Percentiles rank a stretch among this genome's conserved stretches.
These are phyloP conservation scores for Rhodophaea formosa DNA, from an alignment of 2,888 invertebrate species.

Conservation along the genomic window DNA sequence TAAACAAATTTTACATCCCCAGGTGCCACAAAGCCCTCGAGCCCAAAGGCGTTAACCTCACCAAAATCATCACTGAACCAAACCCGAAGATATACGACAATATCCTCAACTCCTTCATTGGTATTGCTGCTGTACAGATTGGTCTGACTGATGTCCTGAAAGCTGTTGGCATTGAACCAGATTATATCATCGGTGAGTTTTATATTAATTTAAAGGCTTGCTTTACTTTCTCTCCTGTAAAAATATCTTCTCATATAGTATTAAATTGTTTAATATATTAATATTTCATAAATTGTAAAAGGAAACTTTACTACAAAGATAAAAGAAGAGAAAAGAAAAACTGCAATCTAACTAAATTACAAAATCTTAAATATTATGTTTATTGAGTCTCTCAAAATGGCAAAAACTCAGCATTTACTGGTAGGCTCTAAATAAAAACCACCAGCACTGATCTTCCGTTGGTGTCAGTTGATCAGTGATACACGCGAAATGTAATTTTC, in stretches of 20 bases:
- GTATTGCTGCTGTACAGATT: conserved; percentile 86
- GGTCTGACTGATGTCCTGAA: conserved; percentile 78
- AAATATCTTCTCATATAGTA: too few relatives aligned
- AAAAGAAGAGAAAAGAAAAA: too few relatives aligned
- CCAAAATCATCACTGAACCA: conserved; percentile 81
- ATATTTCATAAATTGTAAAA: too few relatives aligned
- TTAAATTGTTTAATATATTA: too few relatives aligned
- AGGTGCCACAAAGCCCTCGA: conserved; percentile 83
- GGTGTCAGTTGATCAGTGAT: too few relatives aligned
- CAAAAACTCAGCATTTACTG: too few relatives aligned
- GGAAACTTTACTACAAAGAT: too few relatives aligned
- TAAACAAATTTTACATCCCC: background rate
- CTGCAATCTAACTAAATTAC: too few relatives aligned
- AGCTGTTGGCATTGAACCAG: conserved; percentile 70
- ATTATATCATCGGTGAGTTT: conserved; percentile 69
- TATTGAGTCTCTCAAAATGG: too few relatives aligned
- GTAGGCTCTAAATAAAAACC: background rate
- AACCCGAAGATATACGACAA: conserved; percentile 84
- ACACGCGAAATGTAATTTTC: conserved; percentile 6
- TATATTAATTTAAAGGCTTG: background rate
- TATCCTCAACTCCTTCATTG: conserved; percentile 86
- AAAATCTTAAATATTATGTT: too few relatives aligned
- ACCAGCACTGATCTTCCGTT: too few relatives aligned
- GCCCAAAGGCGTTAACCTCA: conserved; percentile 84
- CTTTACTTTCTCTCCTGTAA: too few relatives aligned